Conservation (phyloP, 2,113 vertebrate species). For the Cebidichthys violaceus region DNA sequence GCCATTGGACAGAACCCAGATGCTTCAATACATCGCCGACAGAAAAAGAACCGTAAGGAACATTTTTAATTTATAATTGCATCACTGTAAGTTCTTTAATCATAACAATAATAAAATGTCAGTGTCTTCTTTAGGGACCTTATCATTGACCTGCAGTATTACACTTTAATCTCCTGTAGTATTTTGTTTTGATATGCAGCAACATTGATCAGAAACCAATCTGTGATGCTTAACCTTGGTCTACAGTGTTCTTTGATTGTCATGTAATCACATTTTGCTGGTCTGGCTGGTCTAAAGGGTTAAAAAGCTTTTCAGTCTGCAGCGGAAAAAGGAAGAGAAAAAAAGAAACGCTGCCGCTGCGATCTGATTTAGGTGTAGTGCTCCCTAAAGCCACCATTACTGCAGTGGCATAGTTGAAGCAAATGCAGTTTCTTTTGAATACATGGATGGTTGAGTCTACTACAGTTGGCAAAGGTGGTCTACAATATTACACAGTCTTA, state of each 20-base stretch:
- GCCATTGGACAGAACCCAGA: slow-evolving; percentile 12
- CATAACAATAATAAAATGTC: not conserved
- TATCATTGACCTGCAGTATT: slow-evolving; percentile 5
- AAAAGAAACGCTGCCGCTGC: not conserved
- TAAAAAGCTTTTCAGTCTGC: slow-evolving; percentile 17
- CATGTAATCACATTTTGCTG: not conserved
- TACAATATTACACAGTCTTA: not conserved
- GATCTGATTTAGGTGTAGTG: not conserved
- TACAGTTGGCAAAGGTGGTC: not conserved
- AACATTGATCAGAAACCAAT: not conserved
- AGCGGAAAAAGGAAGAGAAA: not conserved
- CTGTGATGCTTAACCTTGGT: not conserved
- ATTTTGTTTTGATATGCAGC: not conserved
- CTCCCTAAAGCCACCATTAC: not conserved
- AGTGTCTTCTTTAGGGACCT: not conserved
- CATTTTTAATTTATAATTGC: not conserved
- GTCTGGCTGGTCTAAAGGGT: not conserved
- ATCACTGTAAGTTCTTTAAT: slow-evolving; percentile 16
- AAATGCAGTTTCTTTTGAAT: slow-evolving; percentile 7
- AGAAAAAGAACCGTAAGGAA: slow-evolving; percentile 26
- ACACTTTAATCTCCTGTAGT: slow-evolving; percentile 3
- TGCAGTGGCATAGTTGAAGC: not conserved
- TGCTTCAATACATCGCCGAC: not conserved
- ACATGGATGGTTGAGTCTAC: not conserved
- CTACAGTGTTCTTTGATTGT: not conserved